Evolutionary conservation across 1,140 invertebrate genomes (phyloP).

Genomic region (Paraescarpia echinospica): DNA sequence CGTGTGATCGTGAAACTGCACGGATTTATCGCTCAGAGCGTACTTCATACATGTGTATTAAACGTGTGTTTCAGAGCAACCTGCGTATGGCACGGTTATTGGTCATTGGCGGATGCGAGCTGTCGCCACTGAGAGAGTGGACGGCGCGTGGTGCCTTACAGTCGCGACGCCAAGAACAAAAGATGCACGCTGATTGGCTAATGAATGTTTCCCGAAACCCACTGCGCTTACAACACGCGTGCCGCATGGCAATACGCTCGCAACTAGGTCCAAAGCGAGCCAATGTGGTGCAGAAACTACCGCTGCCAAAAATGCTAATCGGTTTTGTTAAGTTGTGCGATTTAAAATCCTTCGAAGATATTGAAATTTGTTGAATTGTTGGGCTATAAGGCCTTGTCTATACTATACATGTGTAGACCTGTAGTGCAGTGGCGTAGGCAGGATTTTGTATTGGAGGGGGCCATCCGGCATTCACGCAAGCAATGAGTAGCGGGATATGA

Average conservation of each 20-base stretch:
- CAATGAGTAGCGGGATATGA: too few species aligned
- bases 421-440: too few species aligned
- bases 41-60: too few species aligned
- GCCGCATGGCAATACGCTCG: background rate
- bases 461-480: too few species aligned
- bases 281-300: background rate
- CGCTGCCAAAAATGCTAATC: background rate
- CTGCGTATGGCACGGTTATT: background rate
- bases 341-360: background rate
- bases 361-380: background rate
- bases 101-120: background rate
- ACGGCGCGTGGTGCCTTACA: background rate
- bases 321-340: background rate
- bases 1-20: too few species aligned
- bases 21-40: too few species aligned
- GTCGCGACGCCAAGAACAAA: background rate
- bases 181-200: background rate
- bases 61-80: background rate
- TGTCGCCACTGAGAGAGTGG: background rate
- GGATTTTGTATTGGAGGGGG: too few species aligned
- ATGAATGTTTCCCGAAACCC: background rate
- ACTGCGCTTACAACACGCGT: background rate
- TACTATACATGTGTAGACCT: too few species aligned
- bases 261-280: background rate
- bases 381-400: background rate